Conservation (phyloP, 1,140 invertebrate genomes). For the Dendrolimus kikuchii region DNA sequence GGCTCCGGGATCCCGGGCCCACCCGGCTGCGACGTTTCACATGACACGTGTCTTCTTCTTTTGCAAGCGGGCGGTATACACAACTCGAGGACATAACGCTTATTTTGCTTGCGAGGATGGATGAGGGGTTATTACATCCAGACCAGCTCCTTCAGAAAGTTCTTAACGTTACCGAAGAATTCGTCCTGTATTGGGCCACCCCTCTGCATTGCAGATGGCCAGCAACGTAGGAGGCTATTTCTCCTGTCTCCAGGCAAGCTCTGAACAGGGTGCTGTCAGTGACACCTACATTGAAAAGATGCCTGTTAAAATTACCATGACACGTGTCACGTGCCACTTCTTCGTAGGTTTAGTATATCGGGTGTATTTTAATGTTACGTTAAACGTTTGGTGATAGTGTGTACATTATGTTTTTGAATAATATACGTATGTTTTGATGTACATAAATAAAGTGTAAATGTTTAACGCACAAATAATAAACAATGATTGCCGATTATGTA, state of each 20-base stretch:
- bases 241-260: too few species aligned
- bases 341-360: slow-evolving; percentile 47
- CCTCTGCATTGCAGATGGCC: too few species aligned
- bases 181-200: too few species aligned
- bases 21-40: background rate
- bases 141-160: too few species aligned
- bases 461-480: slow-evolving; percentile 69
- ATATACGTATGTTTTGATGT: slow-evolving; percentile 69
- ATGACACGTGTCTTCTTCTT: too few species aligned
- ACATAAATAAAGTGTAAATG: slow-evolving; percentile 71
- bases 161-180: too few species aligned
- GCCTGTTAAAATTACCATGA: background rate
- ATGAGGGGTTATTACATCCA: too few species aligned
- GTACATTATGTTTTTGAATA: slow-evolving; percentile 64
- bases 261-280: too few species aligned
- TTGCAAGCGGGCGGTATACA: too few species aligned
- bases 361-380: slow-evolving; percentile 53
- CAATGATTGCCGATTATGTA: slow-evolving; percentile 44
- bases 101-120: too few species aligned
- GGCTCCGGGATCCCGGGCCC: background rate
- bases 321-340: slow-evolving; percentile 15
- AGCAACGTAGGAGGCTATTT: too few species aligned
- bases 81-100: too few species aligned
- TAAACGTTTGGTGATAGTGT: slow-evolving; percentile 61
- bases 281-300: background rate